These are phyloP conservation scores for Hydrotaea cyrtoneurina DNA, from an alignment of 2,888 invertebrate genomes.

Conservation along the genomic window DNA sequence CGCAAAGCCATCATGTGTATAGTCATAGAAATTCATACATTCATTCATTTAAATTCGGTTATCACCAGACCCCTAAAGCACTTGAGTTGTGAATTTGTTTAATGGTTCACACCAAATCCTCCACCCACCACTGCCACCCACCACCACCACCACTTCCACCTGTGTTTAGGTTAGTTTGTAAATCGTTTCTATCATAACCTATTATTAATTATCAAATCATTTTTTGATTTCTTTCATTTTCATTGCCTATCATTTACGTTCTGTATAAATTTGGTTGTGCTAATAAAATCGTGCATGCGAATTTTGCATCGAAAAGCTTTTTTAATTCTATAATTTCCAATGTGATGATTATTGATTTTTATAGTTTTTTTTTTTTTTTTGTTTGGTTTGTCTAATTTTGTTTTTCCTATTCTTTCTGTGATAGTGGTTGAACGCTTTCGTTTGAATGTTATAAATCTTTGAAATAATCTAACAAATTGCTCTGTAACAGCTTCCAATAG, in stretches of 20 bases:
- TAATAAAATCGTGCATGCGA: conserved; percentile 50
- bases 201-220: conserved; percentile 36
- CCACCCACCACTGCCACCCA: neutral
- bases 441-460: conserved; percentile 35
- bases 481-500: conserved; percentile 13
- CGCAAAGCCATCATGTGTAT: neutral
- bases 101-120: conserved; percentile 26
- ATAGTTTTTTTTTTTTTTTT: conserved; percentile 8
- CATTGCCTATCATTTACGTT: neutral
- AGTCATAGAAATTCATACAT: neutral
- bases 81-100: conserved; percentile 18
- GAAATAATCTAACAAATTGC: conserved; percentile 30
- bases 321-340: conserved; percentile 48
- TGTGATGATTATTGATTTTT: conserved; percentile 43
- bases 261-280: neutral
- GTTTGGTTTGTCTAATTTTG: conserved; percentile 4
- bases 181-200: conserved; percentile 31
- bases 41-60: conserved; percentile 13
- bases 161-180: conserved; percentile 31
- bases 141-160: conserved; percentile 9
- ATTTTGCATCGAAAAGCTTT: conserved; percentile 54
- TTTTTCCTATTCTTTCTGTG: neutral
- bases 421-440: conserved; percentile 10
- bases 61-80: neutral
- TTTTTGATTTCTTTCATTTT: conserved; percentile 20